Evolutionary conservation across 2,888 invertebrate genomes (phyloP), one percentile per base, ranked within the genome.

Genomic region (Apotomis turbidana): DNA sequence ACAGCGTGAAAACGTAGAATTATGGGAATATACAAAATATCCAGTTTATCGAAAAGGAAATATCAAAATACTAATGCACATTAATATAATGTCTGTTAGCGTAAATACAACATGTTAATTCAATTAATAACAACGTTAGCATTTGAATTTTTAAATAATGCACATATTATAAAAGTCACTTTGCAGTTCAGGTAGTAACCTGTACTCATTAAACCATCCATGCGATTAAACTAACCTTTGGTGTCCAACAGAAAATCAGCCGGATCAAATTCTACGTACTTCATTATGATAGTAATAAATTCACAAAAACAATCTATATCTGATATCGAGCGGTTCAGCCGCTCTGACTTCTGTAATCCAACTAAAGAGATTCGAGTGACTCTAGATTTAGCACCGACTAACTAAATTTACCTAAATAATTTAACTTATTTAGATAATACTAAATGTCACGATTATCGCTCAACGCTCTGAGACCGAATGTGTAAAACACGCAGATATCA

Each of bases 221-320:
- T 5, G 6, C 38, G 58, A 38, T 38, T 0, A 3, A 36, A n/a
- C 3, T 58, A 58, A 57, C 70, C 64, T 66, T 64, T 64, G 12
- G 54, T 66, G 44, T 59, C 64, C 36, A 59, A 52, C 13, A 52
- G 52, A 60, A 59, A 70, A 52, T 70, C 70, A 38, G 51, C 64
- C 1, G 59, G 64, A 44, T 70, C 70, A 41, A 60, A 66, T 38
- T 70, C 70, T 27, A 64, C 52, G 9, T 52, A 46, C 54, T 70
- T 70, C 70, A 70, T 70, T 66, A 44, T 36, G 27, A 52, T 5
- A 44, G 41, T 27, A 27, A 27, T 27, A 41, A 41, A 38, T 57
- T 51, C 49, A 27, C 51, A 0, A 41, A 4, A 27, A 6, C 41
- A 41, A 8, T 46, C 27, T 61, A 15, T 49, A 36, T 27, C 61